Evolutionary conservation across 2,113 vertebrate species (phyloP).

Genomic region (Anthoscopus minutus): DNA sequence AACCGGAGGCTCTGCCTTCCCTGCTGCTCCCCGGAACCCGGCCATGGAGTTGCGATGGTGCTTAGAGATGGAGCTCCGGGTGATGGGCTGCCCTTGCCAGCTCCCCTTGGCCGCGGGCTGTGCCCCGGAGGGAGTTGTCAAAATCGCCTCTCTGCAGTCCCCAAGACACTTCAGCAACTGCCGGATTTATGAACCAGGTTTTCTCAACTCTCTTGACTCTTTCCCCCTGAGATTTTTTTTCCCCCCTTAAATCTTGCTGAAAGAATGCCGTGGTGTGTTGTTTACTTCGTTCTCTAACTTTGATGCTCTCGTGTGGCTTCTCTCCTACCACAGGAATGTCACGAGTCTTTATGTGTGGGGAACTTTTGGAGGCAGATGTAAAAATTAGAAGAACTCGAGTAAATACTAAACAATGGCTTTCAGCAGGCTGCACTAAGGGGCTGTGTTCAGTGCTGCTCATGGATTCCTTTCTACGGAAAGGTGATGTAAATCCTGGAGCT

Average conservation of each 20-base stretch:
- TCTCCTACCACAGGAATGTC: neutral
- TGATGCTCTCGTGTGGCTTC: neutral
- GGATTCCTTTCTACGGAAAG: neutral
- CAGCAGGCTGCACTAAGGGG: neutral
- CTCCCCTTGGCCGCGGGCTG: neutral
- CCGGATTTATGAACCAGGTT: neutral
- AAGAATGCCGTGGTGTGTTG: neutral
- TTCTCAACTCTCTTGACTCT: neutral
- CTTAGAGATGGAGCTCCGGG: neutral
- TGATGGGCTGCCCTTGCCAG: neutral
- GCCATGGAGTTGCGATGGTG: accelerated
- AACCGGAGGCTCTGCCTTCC: neutral
- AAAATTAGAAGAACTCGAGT: neutral
- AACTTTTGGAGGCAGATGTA: neutral
- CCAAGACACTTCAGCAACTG: too few species aligned
- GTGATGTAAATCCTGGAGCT: neutral
- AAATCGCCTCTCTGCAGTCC: neutral
- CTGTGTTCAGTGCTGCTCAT: neutral
- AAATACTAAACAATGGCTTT: neutral
- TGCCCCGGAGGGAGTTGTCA: neutral
- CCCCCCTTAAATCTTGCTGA: neutral
- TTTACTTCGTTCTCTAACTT: neutral
- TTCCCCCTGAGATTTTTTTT: neutral
- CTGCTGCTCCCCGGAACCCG: neutral
- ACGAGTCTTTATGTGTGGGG: neutral